phyloP scores from a whole-genome alignment of 2,797 vertebrate species.

The Bovichtus variegatus region DNA sequence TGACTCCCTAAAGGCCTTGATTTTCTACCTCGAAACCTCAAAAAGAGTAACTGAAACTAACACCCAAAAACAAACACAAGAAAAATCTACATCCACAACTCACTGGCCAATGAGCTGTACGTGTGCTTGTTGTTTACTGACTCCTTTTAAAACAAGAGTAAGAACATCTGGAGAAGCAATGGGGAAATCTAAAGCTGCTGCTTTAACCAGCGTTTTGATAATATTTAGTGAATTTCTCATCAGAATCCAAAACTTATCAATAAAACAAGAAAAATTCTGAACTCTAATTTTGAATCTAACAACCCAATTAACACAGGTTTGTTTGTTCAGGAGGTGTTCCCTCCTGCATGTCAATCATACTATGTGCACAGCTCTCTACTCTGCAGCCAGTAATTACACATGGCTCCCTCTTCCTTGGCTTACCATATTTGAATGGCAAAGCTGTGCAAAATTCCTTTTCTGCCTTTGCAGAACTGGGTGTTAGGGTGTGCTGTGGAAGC shows the following conservation, averaged over 20 bases:
- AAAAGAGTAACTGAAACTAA: conserved; percentile 38
- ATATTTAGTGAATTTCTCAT: conserved; percentile 15
- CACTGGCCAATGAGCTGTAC: background rate
- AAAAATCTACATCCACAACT: conserved; percentile 20
- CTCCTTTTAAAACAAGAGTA: background rate
- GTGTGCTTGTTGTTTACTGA: background rate
- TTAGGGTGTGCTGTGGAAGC: background rate
- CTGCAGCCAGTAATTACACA: conserved; percentile 4
- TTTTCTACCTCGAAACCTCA: conserved; percentile 60
- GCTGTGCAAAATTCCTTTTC: background rate
- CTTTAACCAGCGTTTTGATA: background rate
- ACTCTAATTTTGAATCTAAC: conserved; percentile 2
- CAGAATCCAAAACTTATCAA: background rate
- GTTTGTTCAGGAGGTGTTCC: conserved; percentile 15
- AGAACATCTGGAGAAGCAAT: background rate
- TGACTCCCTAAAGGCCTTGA: conserved; percentile 73
- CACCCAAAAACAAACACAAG: background rate
- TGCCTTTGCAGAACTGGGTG: background rate
- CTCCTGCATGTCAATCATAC: conserved; percentile 27
- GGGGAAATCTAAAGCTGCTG: background rate
- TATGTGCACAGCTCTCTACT: background rate
- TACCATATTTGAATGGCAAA: conserved; percentile 2
- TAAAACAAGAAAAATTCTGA: background rate
- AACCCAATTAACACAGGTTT: background rate
- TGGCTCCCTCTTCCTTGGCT: conserved; percentile 13